Percentiles rank a stretch among this genome's conserved stretches.
Evolutionary conservation across 2,113 vertebrate genomes (phyloP).

Genomic region (Colius striatus): DNA sequence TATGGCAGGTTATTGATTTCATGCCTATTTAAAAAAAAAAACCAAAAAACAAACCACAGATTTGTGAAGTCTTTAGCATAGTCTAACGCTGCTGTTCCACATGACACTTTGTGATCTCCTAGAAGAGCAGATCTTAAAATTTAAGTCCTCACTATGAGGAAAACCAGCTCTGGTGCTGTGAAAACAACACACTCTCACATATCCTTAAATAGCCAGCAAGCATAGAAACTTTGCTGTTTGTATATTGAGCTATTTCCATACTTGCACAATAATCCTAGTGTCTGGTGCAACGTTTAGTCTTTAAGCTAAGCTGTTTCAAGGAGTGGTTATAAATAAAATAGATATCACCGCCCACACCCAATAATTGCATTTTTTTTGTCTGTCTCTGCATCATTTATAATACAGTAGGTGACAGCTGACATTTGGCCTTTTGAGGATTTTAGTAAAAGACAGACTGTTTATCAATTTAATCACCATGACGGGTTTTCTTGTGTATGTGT

Average conservation of each 20-base stretch:
- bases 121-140: neutral
- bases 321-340: slow-evolving; percentile 13
- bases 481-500: neutral
- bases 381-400: neutral
- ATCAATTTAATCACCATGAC: neutral
- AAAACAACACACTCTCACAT: neutral
- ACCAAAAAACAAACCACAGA: neutral
- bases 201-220: slow-evolving; percentile 7
- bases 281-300: neutral
- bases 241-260: neutral
- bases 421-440: neutral
- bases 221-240: neutral
- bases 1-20: neutral
- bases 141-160: neutral
- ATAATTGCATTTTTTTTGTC: neutral
- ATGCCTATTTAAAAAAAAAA: neutral
- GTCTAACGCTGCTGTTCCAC: neutral
- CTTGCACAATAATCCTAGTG: neutral
- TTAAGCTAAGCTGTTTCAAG: neutral
- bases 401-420: neutral
- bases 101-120: neutral
- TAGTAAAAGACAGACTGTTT: neutral
- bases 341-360: neutral
- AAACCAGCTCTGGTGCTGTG: neutral
- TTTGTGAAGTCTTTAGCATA: neutral